Evolutionary conservation across 2,888 invertebrate genomes (phyloP).

Genomic region (Sinhomidia bicolor): DNA sequence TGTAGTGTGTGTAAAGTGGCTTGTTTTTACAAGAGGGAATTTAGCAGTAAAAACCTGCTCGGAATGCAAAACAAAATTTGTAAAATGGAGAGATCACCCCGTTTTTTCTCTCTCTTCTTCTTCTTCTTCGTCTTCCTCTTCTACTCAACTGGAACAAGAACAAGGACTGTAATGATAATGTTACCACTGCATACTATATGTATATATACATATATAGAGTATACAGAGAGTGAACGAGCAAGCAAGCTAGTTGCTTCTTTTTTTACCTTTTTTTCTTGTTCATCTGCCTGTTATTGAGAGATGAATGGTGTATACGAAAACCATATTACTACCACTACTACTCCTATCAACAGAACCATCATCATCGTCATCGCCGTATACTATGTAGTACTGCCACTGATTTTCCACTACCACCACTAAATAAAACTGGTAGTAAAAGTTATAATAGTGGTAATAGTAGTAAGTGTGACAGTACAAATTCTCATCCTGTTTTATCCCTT

Average conservation of each 20-base stretch:
- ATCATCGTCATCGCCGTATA: not conserved
- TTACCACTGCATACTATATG: not conserved
- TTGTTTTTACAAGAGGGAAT: slow-evolving; percentile 67
- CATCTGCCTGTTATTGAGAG: slow-evolving; percentile 66
- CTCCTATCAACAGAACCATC: not conserved
- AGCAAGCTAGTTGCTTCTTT: not conserved
- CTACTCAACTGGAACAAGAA: slow-evolving; percentile 33
- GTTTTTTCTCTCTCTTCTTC: slow-evolving; percentile 50
- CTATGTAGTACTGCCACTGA: slow-evolving; percentile 6
- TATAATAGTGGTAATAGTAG: slow-evolving; percentile 65
- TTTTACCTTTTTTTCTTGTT: slow-evolving; percentile 17
- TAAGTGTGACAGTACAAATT: slow-evolving; percentile 74
- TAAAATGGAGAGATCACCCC: slow-evolving; percentile 73
- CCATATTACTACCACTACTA: slow-evolving; percentile 7
- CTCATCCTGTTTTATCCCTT: slow-evolving; percentile 75
- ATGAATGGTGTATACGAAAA: slow-evolving; percentile 54
- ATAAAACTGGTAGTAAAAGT: slow-evolving; percentile 66
- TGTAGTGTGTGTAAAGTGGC: slow-evolving; percentile 64
- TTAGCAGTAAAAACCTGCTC: slow-evolving; percentile 73
- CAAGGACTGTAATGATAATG: not conserved
- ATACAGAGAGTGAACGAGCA: not conserved
- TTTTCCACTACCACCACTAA: slow-evolving; percentile 39
- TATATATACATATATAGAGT: not conserved
- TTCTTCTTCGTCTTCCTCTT: not conserved
- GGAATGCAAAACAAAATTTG: slow-evolving; percentile 75